phyloP scores from a whole-genome alignment of 1,140 invertebrate species.

The Centruroides vittatus region DNA sequence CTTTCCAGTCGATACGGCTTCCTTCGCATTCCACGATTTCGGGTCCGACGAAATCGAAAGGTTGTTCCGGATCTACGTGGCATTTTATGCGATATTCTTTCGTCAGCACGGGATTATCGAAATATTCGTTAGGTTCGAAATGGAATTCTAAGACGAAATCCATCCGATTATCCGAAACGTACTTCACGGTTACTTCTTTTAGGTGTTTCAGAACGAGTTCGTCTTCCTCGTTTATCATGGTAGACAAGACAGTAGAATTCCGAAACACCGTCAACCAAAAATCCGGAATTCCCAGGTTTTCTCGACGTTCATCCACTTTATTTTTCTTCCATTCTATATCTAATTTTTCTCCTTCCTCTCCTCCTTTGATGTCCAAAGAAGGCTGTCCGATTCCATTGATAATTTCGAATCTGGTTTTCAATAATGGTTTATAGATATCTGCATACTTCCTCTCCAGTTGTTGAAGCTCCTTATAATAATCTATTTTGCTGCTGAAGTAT shows the following conservation, averaged over 20 bases:
- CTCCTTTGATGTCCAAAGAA: no score
- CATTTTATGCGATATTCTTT: conserved; percentile 94
- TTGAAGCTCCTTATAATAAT: no score
- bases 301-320: no score
- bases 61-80: conserved; percentile 73
- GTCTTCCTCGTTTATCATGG: not conserved
- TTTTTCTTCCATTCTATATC: no score
- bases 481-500: no score
- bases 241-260: not conserved
- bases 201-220: not conserved
- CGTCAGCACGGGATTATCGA: conserved; percentile 82
- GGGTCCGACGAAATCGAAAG: conserved; percentile 93
- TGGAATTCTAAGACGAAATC: conserved; percentile 90
- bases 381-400: no score
- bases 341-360: no score
- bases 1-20: conserved; percentile 77
- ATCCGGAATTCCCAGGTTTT: no score
- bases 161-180: conserved; percentile 18
- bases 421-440: no score
- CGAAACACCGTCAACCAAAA: not conserved
- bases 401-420: no score
- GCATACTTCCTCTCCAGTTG: no score
- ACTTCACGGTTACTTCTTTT: not conserved
- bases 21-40: conserved; percentile 46
- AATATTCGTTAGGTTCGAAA: conserved; percentile 90